These are phyloP conservation scores for Pantelozetes paolii DNA, from an alignment of 2,888 invertebrate genomes.

Conservation along the genomic window DNA sequence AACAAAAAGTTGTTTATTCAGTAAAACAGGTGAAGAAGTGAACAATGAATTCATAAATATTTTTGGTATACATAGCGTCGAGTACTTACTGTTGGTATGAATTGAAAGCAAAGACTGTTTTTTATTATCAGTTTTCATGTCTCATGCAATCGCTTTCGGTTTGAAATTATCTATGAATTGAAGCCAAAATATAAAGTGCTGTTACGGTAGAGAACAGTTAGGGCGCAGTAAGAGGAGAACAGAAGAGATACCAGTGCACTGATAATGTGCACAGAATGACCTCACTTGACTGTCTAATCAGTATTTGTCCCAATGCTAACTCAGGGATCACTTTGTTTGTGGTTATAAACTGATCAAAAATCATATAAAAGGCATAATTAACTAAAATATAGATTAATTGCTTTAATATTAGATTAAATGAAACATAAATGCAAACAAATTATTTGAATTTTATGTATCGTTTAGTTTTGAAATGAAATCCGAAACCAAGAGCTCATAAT, in stretches of 20 bases:
- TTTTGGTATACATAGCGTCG: not conserved
- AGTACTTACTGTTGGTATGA: not conserved
- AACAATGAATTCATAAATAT: not conserved
- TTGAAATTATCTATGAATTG: constrained; percentile 1
- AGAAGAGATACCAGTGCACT: not conserved
- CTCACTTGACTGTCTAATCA: constrained; percentile 32
- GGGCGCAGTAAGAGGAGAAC: not conserved
- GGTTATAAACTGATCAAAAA: constrained; percentile 8
- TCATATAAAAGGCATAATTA: not conserved
- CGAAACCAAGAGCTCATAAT: not conserved
- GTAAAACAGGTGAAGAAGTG: constrained; percentile 7
- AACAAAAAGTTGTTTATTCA: not conserved
- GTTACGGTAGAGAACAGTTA: not conserved
- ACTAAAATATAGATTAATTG: constrained; percentile 14
- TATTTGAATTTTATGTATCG: not conserved
- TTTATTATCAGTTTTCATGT: constrained; percentile 21
- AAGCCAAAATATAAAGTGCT: not conserved
- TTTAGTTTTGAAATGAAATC: not conserved
- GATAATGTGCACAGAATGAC: constrained; percentile 9
- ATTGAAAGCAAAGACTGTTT: constrained; percentile 25
- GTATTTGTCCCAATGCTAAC: constrained; percentile 9
- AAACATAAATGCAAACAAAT: constrained; percentile 20
- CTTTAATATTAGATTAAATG: not conserved
- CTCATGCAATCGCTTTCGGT: constrained; percentile 28
- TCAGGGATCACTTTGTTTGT: constrained; percentile 2